Base-by-base conservation (phyloP, 1,140 invertebrate species). In the Meloidogyne exigua region DNA sequence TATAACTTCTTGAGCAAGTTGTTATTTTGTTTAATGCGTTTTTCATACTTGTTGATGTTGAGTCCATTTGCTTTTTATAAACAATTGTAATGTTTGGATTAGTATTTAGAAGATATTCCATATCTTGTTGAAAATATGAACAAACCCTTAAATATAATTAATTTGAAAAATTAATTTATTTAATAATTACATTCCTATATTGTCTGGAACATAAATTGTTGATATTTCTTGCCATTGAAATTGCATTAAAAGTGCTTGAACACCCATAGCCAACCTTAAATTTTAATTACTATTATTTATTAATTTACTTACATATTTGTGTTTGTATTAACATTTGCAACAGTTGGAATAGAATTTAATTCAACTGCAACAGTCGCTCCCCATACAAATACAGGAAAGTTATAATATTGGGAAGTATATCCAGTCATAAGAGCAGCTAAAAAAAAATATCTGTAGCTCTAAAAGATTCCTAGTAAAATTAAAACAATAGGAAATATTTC, bases 301-400 rank as follows among this genome's bases (percentile, higher is more conserved):
- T 68, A n/a, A n/a, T 9, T 72, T 25, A 70, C 66, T 71, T 49
- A 78, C 77, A 66, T 79, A 32, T 76, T 66, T 49, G 78, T 71
- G 66, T 82, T 81, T 18, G 57, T 67, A 15, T 65, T 79, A 11
- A 81, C 81, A 68, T 76, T 81, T 15, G 57, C 65, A 11, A 83
- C 5, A 4, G 81, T 83, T 28, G 80, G 75, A 15, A 32, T 57
- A 65, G 76, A 66, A n/a, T 65, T 21, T 15, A 81, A 44, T 32
- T 83, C 76, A 1, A 67, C 18, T 26, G 80, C 36, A 23, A 66
- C 68, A 10, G 74, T 49, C 2, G 81, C 68, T n/a, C 80, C 80
- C 80, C 80, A 81, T 10, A 83, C n/a, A 72, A 78, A 73, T 36
- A 81, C 23, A 28, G 80, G 80, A 15, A 70, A 25, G 74, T 83